phyloP scores from a whole-genome alignment of 2,113 vertebrate species.

The Platysteira castanea region DNA sequence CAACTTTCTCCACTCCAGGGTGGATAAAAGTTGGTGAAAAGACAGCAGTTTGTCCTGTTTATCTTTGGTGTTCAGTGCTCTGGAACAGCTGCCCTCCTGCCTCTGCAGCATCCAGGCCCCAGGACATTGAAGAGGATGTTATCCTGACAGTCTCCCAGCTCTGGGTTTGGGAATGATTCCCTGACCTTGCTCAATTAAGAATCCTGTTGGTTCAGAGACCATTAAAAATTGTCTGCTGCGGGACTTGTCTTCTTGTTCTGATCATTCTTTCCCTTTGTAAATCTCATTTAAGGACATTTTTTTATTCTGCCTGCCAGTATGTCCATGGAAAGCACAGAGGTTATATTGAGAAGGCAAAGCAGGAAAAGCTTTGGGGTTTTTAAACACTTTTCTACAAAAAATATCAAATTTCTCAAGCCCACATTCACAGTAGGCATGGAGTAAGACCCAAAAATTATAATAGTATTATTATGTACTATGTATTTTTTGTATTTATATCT shows the following conservation, averaged over 20 bases:
- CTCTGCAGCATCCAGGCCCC: not conserved
- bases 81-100: not conserved
- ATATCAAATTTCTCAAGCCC: not conserved
- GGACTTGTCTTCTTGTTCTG: not conserved
- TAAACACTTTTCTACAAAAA: not conserved
- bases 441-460: not conserved
- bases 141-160: not conserved
- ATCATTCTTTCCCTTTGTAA: not conserved
- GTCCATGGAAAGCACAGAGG: fast-evolving
- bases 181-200: fast-evolving
- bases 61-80: not conserved
- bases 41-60: not conserved
- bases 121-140: not conserved
- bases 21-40: not conserved
- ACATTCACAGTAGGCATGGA: not conserved
- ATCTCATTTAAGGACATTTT: not conserved
- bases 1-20: not conserved
- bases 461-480: too few species aligned
- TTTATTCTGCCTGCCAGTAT: not conserved
- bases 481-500: not conserved
- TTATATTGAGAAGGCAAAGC: not conserved
- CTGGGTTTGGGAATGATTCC: not conserved
- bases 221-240: not conserved
- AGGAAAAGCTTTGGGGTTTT: not conserved
- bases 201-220: not conserved